A percentile compares a stretch with the other conserved stretches of the same genome.
phyloP scores from a whole-genome alignment of 2,797 vertebrate species.

The Squalus acanthias region DNA sequence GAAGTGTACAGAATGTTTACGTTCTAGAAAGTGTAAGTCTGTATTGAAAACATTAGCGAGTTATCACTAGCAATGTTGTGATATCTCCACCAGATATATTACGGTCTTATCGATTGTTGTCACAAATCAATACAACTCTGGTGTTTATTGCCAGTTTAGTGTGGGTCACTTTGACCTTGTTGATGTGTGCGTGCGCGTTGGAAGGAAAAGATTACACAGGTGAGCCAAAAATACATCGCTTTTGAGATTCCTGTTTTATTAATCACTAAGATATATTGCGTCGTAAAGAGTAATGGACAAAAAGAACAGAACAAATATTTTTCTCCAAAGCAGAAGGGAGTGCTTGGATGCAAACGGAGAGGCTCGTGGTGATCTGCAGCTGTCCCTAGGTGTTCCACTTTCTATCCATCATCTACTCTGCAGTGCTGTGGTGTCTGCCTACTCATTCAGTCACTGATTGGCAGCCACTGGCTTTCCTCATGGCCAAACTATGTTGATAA shows the following conservation, averaged over 20 bases:
- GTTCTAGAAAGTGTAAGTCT: not conserved
- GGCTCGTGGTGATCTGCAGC: not conserved
- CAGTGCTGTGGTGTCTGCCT: not conserved
- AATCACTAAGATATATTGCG: not conserved
- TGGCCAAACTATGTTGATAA: not conserved
- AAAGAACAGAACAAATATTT: not conserved
- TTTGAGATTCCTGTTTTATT: not conserved
- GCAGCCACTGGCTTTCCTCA: not conserved
- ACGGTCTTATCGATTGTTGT: not conserved
- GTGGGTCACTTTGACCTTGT: not conserved
- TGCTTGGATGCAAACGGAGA: not conserved
- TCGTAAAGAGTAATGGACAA: not conserved
- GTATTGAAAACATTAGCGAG: not conserved
- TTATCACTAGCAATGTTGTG: not conserved
- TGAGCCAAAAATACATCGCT: not conserved
- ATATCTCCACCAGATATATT: not conserved
- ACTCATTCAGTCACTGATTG: not conserved
- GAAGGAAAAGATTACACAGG: not conserved
- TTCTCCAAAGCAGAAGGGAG: not conserved
- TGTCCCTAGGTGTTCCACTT: not conserved
- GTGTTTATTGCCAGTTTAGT: not conserved
- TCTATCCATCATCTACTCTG: not conserved
- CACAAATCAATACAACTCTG: not conserved
- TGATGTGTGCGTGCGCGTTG: not conserved
- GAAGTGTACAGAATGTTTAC: not conserved